Conservation (phyloP, 2,888 invertebrate species). For the Ectemnius continuus region DNA sequence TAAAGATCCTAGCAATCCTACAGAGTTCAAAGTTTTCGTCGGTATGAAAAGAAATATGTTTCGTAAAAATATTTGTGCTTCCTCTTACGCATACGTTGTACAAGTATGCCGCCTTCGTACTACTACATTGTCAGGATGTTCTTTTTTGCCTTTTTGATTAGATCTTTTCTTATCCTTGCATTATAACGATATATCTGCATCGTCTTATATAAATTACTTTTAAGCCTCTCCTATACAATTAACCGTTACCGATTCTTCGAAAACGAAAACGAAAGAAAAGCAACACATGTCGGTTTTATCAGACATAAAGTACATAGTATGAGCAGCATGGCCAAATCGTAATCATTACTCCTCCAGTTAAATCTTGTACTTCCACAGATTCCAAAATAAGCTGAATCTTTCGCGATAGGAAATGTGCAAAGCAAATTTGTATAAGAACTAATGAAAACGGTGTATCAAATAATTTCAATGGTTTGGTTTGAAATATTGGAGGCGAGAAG, state of each 20-base stretch:
- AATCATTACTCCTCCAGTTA: constrained; percentile 24
- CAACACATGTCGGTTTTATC: background rate
- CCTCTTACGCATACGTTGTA: constrained; percentile 36
- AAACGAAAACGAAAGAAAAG: constrained; percentile 18
- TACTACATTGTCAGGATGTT: constrained; percentile 27
- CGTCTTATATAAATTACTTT: constrained; percentile 24
- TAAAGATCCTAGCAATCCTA: constrained; percentile 75
- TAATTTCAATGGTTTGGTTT: constrained; percentile 28
- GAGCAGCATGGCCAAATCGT: constrained; percentile 34
- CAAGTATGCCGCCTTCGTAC: constrained; percentile 41
- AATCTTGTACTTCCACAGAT: constrained; percentile 33
- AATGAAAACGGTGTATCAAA: constrained; percentile 27
- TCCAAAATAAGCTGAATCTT: constrained; percentile 34
- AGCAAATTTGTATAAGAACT: constrained; percentile 23
- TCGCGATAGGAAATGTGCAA: constrained; percentile 39
- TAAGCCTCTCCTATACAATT: constrained; percentile 28
- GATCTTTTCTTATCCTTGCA: constrained; percentile 16
- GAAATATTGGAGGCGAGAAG: constrained; percentile 28
- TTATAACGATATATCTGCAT: too few species aligned
- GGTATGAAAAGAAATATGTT: constrained; percentile 34
- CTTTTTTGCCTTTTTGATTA: constrained; percentile 19
- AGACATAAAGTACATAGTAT: constrained; percentile 26
- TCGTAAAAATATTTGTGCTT: constrained; percentile 34
- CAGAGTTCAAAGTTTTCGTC: constrained; percentile 67
- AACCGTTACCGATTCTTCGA: too few species aligned